Evolutionary conservation across 2,888 invertebrate genomes (phyloP).

Genomic region (Agrochola litura): DNA sequence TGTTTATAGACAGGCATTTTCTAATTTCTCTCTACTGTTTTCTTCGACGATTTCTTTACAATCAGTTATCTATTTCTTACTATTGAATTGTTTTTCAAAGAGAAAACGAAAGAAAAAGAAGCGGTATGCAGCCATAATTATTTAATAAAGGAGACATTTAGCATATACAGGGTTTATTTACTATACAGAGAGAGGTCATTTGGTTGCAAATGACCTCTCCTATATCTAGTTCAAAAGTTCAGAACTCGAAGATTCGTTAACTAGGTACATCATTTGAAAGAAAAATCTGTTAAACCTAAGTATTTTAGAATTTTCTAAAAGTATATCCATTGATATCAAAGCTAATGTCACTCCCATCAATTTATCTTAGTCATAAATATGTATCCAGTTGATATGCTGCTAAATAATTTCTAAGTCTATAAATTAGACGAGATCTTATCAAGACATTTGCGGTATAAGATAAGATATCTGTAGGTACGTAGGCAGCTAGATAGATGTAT

Average conservation of each 20-base stretch:
- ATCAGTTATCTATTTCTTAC: not conserved
- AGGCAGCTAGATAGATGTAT: constrained; percentile 34
- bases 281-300: not conserved
- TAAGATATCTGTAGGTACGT: constrained; percentile 38
- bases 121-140: not conserved
- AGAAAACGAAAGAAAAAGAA: not conserved
- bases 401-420: constrained; percentile 52
- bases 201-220: too few relatives aligned
- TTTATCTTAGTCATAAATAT: constrained; percentile 46
- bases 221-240: not conserved
- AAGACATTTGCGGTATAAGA: constrained; percentile 46
- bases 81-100: not conserved
- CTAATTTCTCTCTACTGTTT: constrained; percentile 17
- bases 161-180: too few relatives aligned
- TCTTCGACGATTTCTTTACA: not conserved
- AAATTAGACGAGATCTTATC: constrained; percentile 61
- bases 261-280: not conserved
- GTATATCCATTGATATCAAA: not conserved
- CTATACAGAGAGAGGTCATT: too few relatives aligned
- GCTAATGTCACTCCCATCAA: constrained; percentile 20
- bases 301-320: constrained; percentile 5
- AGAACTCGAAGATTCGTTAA: not conserved
- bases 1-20: constrained; percentile 15
- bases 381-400: constrained; percentile 35
- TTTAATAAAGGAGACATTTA: too few relatives aligned